Evolutionary conservation across 2,113 vertebrate species (phyloP).

Genomic region (Perca flavescens): DNA sequence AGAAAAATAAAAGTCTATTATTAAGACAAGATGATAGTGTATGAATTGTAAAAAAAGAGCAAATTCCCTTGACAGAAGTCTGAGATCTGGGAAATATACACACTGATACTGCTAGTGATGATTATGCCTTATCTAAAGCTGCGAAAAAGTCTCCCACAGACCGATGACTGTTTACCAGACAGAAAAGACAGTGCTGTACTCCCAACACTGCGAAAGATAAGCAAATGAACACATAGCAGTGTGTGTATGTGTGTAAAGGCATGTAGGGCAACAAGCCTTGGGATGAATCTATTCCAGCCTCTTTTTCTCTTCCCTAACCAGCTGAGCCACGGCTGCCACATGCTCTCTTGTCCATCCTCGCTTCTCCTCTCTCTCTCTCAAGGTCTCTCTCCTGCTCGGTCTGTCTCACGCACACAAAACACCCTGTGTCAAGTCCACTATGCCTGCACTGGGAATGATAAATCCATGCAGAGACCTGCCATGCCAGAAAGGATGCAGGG

Average conservation of each 20-base stretch:
- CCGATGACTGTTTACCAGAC: constrained; percentile 29
- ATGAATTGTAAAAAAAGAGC: not conserved
- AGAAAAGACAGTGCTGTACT: constrained; percentile 23
- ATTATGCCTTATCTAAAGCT: constrained; percentile 15
- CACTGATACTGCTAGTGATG: not conserved
- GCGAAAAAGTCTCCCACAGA: constrained; percentile 31
- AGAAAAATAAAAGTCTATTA: not conserved
- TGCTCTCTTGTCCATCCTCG: constrained; percentile 47
- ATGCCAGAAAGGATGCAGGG: constrained; percentile 48
- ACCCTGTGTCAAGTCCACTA: constrained; percentile 69
- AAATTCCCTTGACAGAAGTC: not conserved
- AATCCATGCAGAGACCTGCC: constrained; percentile 70
- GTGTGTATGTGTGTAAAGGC: constrained; percentile 37
- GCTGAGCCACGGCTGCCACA: constrained; percentile 76
- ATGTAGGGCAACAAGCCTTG: constrained; percentile 78
- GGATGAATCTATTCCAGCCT: constrained; percentile 78
- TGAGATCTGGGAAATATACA: constrained; percentile 8
- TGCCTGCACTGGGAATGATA: constrained; percentile 67
- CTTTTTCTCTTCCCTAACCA: constrained; percentile 71
- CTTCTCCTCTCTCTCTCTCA: constrained; percentile 16
- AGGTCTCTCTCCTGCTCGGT: not conserved
- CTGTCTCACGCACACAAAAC: constrained; percentile 46
- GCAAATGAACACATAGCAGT: constrained; percentile 62
- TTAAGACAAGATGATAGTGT: not conserved
- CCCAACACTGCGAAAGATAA: constrained; percentile 40